Evolutionary conservation across 64 coral and sea anemone genomes (phyloP).

Genomic region (Anthopleura sola): DNA sequence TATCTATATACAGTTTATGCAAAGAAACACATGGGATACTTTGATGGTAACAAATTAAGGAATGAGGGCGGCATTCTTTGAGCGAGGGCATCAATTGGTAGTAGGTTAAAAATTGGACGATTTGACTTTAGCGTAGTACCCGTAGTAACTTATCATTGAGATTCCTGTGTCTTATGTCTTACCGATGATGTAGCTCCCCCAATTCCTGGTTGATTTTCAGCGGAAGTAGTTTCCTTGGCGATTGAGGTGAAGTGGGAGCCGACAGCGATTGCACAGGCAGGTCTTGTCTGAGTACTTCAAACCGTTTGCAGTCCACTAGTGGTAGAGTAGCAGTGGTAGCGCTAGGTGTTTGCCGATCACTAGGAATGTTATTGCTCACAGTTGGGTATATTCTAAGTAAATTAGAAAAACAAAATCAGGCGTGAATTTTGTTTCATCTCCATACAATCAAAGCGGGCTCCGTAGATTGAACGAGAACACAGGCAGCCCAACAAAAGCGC

Average conservation of each 20-base stretch:
- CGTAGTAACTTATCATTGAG: too few relatives aligned
- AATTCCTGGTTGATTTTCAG: neutral
- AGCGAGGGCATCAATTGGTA: too few relatives aligned
- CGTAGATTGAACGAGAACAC: neutral
- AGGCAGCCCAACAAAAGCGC: too few relatives aligned
- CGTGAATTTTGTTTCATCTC: neutral
- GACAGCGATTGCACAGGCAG: neutral
- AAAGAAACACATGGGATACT: too few relatives aligned
- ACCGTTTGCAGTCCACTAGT: neutral
- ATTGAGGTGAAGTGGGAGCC: neutral
- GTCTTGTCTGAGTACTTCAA: neutral
- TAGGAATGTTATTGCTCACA: neutral
- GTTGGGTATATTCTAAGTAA: neutral
- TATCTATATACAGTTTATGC: too few relatives aligned
- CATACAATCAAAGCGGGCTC: neutral
- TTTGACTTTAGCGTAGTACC: too few relatives aligned
- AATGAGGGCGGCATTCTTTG: too few relatives aligned
- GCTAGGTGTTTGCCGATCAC: neutral
- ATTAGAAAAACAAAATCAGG: neutral
- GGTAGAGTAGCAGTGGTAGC: neutral
- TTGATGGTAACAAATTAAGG: too few relatives aligned
- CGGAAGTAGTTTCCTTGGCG: neutral
- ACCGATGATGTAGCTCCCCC: neutral
- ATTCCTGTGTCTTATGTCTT: neutral
- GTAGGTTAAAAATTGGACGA: too few relatives aligned